These are phyloP conservation scores for Caranx ignobilis DNA, from an alignment of 2,113 vertebrate species.

Conservation along the genomic window DNA sequence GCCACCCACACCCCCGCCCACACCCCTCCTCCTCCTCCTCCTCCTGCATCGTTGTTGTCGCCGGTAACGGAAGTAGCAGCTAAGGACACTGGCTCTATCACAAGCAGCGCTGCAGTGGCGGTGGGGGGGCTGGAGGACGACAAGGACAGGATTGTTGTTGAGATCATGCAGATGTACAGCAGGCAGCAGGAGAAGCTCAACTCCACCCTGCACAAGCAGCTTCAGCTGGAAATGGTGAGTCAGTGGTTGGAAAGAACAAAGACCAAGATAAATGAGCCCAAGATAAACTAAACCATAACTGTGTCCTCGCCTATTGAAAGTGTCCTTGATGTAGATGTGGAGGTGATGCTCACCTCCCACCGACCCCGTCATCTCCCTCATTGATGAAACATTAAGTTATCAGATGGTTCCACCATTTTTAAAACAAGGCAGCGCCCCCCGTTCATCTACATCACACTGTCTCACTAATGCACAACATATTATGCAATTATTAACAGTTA, in stretches of 20 bases:
- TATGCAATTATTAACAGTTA: background rate
- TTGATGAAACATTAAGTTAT: slow-evolving; percentile 6
- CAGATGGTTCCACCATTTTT: slow-evolving; percentile 17
- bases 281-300: slow-evolving; percentile 23
- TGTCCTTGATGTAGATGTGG: slow-evolving; percentile 47
- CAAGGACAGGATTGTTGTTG: slow-evolving; percentile 96
- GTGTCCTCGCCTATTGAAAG: slow-evolving; percentile 41
- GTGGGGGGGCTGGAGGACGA: slow-evolving; percentile 89
- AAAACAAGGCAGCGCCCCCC: slow-evolving; percentile 7
- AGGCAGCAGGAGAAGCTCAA: slow-evolving; percentile 96
- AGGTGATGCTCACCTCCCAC: slow-evolving; percentile 53
- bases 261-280: slow-evolving; percentile 37
- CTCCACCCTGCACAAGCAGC: slow-evolving; percentile 93
- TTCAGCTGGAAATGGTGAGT: slow-evolving; percentile 95
- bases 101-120: slow-evolving; percentile 26
- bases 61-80: slow-evolving; percentile 56
- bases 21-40: slow-evolving; percentile 56
- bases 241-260: slow-evolving; percentile 23
- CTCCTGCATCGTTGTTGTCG: slow-evolving; percentile 53
- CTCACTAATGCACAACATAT: background rate
- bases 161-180: slow-evolving; percentile 96
- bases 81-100: slow-evolving; percentile 77
- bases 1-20: slow-evolving; percentile 81
- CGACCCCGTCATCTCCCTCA: slow-evolving; percentile 18
- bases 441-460: slow-evolving; percentile 16